Evolutionary conservation across 2,888 invertebrate genomes (phyloP).

Genomic region (Tetramorium bicarinatum): DNA sequence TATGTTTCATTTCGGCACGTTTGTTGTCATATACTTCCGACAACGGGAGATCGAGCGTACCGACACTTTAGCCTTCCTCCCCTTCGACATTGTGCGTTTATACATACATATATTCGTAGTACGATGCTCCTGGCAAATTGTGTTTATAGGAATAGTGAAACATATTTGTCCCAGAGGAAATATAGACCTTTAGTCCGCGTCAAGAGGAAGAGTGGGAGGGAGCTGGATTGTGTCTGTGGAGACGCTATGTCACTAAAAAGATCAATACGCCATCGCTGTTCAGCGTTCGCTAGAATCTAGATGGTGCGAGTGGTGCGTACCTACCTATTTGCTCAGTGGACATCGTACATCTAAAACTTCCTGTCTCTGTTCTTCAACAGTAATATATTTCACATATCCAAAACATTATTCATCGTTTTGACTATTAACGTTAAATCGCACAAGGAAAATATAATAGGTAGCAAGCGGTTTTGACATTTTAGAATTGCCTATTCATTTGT

Average conservation of each 20-base stretch:
- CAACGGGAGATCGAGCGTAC: slow-evolving; percentile 9
- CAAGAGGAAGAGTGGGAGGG: slow-evolving; percentile 33
- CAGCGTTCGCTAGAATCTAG: slow-evolving; percentile 81
- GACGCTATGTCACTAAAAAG: slow-evolving; percentile 85
- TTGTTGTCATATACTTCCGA: not conserved
- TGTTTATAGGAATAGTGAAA: slow-evolving; percentile 86
- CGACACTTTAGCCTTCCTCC: slow-evolving; percentile 21
- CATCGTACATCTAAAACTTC: slow-evolving; percentile 45
- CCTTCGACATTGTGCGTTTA: slow-evolving; percentile 37
- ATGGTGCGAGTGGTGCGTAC: slow-evolving; percentile 78
- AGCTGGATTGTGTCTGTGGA: slow-evolving; percentile 83
- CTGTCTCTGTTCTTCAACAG: not conserved
- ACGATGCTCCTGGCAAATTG: slow-evolving; percentile 85
- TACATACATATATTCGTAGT: slow-evolving; percentile 57
- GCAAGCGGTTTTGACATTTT: not conserved
- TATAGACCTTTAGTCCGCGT: slow-evolving; percentile 85
- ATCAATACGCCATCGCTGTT: slow-evolving; percentile 85
- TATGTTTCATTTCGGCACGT: slow-evolving; percentile 26
- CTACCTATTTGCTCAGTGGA: slow-evolving; percentile 67
- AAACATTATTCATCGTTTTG: not conserved
- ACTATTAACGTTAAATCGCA: not conserved
- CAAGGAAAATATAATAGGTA: not conserved
- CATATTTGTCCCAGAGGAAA: slow-evolving; percentile 85
- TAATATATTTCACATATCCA: not conserved
- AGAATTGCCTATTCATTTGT: not conserved